Evolutionary conservation across 2,797 vertebrate species (phyloP), one percentile per base, ranked within the genome.

Genomic region (Dendrocincla fuliginosa): DNA sequence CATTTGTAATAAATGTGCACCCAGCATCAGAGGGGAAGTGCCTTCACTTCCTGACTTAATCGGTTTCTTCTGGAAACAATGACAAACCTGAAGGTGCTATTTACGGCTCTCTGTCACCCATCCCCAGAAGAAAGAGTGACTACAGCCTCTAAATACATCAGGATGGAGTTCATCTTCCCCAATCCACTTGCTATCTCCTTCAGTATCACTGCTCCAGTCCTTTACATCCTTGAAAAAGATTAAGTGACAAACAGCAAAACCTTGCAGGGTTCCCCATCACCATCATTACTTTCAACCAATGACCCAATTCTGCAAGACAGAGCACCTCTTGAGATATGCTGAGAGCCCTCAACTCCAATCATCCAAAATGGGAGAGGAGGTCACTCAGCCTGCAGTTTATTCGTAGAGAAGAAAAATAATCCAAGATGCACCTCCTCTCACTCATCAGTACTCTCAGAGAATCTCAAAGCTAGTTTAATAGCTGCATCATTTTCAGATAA

Each of bases 381-480:
- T 83, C 37, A 3, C 79, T 83, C 44, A 82, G 60, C 41, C 75
- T 47, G 64, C 4, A 74, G 23, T 89, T 93, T 93, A 76, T 61
- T 89, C 79, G 33, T n/a, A 53, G 41, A 84, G 39, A 46, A 75
- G 71, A 42, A 56, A 76, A 50, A 30, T 15, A 39, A 41, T 39
- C 68, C 68, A 92, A 82, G 84, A 93, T 56, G 28, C 28, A 87
- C 81, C 71, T 93, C 77, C 57, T 56, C 83, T 65, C 69, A 90
- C 86, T 81, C 95, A 88, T 81, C 89, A 84, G 57, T 23, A 57
- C 94, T 83, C 89, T 86, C 59, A 82, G 53, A 94, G 64, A 88
- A 87, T 78, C 91, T 93, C 84, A 87, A 85, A 90, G 77, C 61
- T 88, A 56, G 33, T 67, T 95, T 94, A 97, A 95, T 33, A 96